phyloP scores from a whole-genome alignment of 2,888 invertebrate species.

The Autographa pulchrina region DNA sequence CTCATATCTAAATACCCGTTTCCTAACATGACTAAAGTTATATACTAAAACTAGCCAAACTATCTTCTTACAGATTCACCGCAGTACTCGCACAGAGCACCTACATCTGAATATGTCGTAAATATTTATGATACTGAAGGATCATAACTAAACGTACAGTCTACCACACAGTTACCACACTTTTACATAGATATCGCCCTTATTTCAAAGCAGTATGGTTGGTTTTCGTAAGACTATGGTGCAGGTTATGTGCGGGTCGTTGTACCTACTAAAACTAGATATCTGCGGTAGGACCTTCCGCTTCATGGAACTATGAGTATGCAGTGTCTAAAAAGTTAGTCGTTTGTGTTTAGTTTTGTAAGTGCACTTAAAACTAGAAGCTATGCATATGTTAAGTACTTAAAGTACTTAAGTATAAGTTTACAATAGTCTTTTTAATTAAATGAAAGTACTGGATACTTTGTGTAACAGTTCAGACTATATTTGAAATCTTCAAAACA shows the following conservation, averaged over 20 bases:
- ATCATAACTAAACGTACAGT: background rate
- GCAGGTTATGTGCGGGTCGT: background rate
- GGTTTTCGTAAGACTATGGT: background rate
- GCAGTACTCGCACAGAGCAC: background rate
- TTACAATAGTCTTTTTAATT: too few relatives aligned
- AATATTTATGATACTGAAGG: background rate
- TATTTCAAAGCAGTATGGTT: background rate
- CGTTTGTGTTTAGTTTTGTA: background rate
- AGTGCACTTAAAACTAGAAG: background rate
- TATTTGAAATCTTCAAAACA: background rate
- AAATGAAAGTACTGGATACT: background rate
- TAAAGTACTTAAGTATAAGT: too few relatives aligned
- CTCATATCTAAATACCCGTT: background rate
- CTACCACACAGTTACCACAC: background rate
- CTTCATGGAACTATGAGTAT: background rate
- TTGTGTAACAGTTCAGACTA: background rate
- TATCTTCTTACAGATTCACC: background rate
- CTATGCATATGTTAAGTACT: background rate
- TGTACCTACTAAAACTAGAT: background rate
- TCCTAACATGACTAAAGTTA: background rate
- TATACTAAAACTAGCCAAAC: background rate
- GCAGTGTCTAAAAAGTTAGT: background rate
- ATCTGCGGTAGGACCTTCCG: background rate
- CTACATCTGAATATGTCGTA: background rate
- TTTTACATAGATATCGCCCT: background rate